phyloP scores from a whole-genome alignment of 2,797 vertebrate species.

The Poliocrania exsul region DNA sequence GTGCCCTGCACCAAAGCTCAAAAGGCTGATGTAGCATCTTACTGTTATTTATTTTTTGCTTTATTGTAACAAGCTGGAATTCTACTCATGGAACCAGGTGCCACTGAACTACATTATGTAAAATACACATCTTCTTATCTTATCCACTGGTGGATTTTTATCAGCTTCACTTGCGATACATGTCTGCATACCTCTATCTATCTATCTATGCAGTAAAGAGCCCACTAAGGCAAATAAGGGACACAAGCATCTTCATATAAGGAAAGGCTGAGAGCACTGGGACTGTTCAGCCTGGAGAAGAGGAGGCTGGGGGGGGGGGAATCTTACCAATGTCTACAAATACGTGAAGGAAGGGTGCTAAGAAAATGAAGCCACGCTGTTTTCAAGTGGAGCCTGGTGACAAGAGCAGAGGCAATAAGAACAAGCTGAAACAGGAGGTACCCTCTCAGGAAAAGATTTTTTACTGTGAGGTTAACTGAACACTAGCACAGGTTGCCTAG shows the following conservation, averaged over 20 bases:
- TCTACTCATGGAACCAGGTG: not conserved
- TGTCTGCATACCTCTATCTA: not conserved
- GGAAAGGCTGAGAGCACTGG: not conserved
- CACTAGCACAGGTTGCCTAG: not conserved
- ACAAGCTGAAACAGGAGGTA: not conserved
- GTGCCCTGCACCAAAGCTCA: not conserved
- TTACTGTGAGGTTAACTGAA: not conserved
- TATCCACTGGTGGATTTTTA: not conserved
- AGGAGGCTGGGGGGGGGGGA: accelerated
- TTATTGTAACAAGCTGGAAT: not conserved
- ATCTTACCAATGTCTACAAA: not conserved
- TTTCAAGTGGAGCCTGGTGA: not conserved
- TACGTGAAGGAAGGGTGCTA: not conserved
- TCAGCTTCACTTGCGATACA: not conserved
- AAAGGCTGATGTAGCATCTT: not conserved
- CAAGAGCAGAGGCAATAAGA: not conserved
- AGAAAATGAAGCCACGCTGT: not conserved
- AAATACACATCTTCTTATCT: not conserved
- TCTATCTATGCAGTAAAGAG: not conserved
- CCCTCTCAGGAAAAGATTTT: not conserved
- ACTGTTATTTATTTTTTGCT: not conserved
- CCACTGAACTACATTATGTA: not conserved
- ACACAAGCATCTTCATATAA: not conserved
- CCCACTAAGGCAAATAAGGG: not conserved
- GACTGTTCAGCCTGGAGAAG: not conserved